Percentiles rank a stretch among this genome's conserved stretches.
phyloP scores from a whole-genome alignment of 1,140 invertebrate species.

The Leptinotarsa defecta region DNA sequence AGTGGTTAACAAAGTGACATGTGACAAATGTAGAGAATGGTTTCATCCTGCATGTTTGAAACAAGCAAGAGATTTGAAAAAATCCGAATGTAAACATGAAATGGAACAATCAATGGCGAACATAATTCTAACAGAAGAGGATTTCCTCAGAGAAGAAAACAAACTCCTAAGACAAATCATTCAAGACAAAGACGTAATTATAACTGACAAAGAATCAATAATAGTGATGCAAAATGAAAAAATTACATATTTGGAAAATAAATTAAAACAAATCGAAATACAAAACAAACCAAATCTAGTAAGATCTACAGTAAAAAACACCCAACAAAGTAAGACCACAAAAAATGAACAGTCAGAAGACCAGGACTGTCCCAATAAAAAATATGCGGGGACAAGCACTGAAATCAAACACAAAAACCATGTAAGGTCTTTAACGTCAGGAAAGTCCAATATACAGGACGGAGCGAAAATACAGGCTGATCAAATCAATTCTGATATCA shows the following conservation, averaged over 20 bases:
- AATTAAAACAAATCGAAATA: background rate
- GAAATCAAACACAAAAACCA: background rate
- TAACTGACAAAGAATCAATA: background rate
- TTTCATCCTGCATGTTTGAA: too few species aligned
- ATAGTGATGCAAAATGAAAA: conserved; percentile 5
- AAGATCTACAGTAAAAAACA: background rate
- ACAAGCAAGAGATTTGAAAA: too few species aligned
- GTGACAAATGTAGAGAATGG: too few species aligned
- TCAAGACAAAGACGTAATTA: background rate
- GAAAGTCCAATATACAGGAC: conserved; percentile 9
- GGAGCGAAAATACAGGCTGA: background rate
- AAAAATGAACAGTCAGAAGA: conserved; percentile 8
- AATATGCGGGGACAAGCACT: background rate
- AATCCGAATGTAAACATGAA: too few species aligned
- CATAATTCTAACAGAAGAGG: too few species aligned
- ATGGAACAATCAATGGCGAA: too few species aligned
- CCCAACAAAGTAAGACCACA: background rate
- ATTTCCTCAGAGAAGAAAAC: too few species aligned
- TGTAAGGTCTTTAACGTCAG: background rate
- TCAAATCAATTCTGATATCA: conserved; percentile 7
- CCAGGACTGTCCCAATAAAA: background rate
- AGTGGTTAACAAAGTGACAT: too few species aligned
- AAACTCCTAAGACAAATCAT: background rate
- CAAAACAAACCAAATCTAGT: background rate
- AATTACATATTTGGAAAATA: conserved; percentile 10